Conservation (phyloP, 2,113 vertebrate genomes). For the Bos taurus region DNA sequence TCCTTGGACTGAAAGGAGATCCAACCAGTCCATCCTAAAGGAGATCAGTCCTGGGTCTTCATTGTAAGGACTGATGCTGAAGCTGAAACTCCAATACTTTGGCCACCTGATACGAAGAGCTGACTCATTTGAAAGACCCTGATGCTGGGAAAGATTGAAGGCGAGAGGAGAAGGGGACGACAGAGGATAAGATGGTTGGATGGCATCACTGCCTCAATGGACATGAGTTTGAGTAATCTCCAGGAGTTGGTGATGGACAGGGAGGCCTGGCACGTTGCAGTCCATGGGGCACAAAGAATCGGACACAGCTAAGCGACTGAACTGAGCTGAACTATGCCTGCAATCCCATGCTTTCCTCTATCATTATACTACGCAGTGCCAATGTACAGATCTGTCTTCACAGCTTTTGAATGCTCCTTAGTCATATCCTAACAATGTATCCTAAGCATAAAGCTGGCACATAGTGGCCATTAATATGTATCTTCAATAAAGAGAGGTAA, state of each 20-base stretch:
- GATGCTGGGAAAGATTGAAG: not conserved
- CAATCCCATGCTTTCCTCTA: not conserved
- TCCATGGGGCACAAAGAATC: not conserved
- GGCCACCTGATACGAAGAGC: not conserved
- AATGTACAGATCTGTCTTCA: not conserved
- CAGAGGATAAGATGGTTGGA: not conserved
- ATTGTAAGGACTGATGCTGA: not conserved
- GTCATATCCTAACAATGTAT: not conserved
- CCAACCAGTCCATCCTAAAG: not conserved
- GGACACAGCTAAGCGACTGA: not conserved
- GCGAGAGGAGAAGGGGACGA: not conserved
- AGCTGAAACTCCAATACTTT: not conserved
- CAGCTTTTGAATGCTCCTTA: not conserved
- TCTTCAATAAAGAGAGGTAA: conserved; percentile 19
- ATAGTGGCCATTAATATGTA: not conserved
- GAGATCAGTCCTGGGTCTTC: not conserved
- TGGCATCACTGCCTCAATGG: not conserved
- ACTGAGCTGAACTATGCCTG: not conserved
- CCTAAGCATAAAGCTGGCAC: not conserved
- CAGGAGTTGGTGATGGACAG: not conserved
- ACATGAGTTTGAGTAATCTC: not conserved
- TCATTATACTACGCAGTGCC: not conserved
- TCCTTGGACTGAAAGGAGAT: not conserved
- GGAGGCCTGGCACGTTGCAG: not conserved
- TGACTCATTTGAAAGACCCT: not conserved